Evolutionary conservation across 2,888 invertebrate genomes (phyloP), one percentile per base, ranked within the genome.

Genomic region (Plusia festucae): DNA sequence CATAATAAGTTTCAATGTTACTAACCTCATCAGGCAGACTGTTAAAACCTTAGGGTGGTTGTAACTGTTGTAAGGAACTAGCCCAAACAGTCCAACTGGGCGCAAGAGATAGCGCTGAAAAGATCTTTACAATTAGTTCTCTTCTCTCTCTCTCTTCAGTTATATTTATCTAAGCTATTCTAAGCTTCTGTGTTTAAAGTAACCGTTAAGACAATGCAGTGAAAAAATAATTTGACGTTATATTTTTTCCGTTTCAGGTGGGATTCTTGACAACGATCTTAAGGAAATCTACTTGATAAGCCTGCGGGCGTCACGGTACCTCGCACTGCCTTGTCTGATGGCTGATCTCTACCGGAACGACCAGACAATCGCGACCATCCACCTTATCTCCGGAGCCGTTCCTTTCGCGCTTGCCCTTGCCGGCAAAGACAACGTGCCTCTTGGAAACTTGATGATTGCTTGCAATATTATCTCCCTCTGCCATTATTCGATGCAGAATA

Each of bases 281-380:
- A 77, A 78, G 9, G 53, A 82, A 60, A 77, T 84, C 20, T 94
- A 91, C 79, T 3, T 18, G 8, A 67, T 93, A 30, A 93, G 91
- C 62, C 69, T 82, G 51, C 84, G 82, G 13, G 93, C 93, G 0
- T 73, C 89, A 1, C 84, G 86, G 24, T 93, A 93, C 72, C 78
- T 94, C 16, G 88, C 93, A 0, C 67, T 94, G 16, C 91, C 94
- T 0, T 92, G 93, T 60, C 67, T 94, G 0, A 93, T 89, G 85
- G 93, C 93, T 0, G 94, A 94, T 46, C 65, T 93, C 1, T 88
- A 90, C 55, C 75, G 85, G 0, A 52, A 69, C 0, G 85, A 93
- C 60, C 67, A 83, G 1, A 65, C 63, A 0, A 1, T 93, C 0
- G 85, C 89, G 60, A 44, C 79, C 0, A 1, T 91, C 4, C 93